Conservation (phyloP, 2,888 invertebrate species). For the Pristionchus fissidentatus region DNA sequence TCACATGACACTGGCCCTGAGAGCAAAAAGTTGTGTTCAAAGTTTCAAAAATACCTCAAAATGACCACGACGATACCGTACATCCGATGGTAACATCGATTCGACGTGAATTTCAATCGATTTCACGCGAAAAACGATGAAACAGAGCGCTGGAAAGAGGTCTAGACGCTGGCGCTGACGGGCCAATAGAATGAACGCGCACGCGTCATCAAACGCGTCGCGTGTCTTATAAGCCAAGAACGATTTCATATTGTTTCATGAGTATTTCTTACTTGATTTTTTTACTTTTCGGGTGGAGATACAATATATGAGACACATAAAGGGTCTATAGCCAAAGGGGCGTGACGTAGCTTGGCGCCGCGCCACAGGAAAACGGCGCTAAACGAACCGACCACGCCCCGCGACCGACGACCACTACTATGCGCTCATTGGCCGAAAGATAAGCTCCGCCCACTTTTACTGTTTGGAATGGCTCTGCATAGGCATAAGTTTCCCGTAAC, state of each 20-base stretch:
- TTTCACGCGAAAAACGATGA: conserved; percentile 48
- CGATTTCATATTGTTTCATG: conserved; percentile 6
- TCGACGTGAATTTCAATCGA: conserved; percentile 27
- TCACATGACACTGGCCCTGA: conserved; percentile 44
- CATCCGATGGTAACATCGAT: conserved; percentile 29
- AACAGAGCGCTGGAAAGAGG: conserved; percentile 45
- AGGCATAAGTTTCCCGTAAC: background rate
- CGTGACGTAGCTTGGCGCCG: conserved; percentile 22
- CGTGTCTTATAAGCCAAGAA: conserved; percentile 7
- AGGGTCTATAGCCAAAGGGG: conserved; percentile 2
- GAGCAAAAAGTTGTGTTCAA: conserved; percentile 31
- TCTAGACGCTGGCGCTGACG: conserved; percentile 33
- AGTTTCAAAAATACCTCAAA: conserved; percentile 41
- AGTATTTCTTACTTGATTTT: conserved; percentile 10
- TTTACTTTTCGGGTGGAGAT: conserved; percentile 20
- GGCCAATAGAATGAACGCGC: conserved; percentile 42
- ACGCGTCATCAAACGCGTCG: conserved; percentile 44
- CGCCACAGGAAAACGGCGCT: conserved; percentile 40
- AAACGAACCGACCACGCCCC: conserved; percentile 41
- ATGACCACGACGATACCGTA: background rate
- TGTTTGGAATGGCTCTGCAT: background rate
- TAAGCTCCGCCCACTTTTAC: conserved; percentile 40
- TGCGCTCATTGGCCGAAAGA: conserved; percentile 41
- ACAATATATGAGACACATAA: background rate
- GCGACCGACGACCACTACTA: background rate